Conservation (phyloP, 1,140 invertebrate species). For the Stratiolaelaps scimitus region DNA sequence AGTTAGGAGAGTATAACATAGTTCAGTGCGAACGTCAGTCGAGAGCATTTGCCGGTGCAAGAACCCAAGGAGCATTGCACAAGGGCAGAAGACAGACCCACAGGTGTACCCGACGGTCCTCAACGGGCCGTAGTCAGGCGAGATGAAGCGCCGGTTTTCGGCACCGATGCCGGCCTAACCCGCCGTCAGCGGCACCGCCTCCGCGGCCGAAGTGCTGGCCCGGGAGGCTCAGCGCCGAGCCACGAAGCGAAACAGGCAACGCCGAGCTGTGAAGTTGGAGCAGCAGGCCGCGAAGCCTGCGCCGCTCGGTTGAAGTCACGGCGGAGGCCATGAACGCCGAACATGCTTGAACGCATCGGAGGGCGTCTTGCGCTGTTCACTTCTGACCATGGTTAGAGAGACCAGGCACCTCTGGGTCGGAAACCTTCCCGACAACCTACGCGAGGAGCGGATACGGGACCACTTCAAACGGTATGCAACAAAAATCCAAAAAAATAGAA, state of each 20-base stretch:
- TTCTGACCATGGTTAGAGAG: conserved; percentile 91
- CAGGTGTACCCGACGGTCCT: neutral
- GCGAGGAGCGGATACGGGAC: conserved; percentile 83
- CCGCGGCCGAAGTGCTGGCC: conserved; percentile 1
- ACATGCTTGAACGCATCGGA: conserved; percentile 20
- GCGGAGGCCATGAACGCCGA: conserved; percentile 7
- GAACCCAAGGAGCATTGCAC: neutral
- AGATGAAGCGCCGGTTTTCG: neutral
- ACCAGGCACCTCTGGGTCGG: conserved; percentile 99
- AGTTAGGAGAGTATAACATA: too few relatives aligned
- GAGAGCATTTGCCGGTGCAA: neutral
- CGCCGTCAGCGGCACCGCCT: neutral
- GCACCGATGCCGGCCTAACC: neutral
- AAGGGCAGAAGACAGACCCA: neutral
- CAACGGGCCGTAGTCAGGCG: neutral
- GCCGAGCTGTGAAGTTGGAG: neutral
- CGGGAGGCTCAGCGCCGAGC: neutral
- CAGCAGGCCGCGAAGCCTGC: conserved; percentile 4
- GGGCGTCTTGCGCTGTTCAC: conserved; percentile 22
- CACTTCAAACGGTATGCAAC: conserved; percentile 84
- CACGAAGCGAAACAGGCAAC: neutral
- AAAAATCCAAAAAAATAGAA: neutral
- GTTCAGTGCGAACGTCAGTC: too few relatives aligned
- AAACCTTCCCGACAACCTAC: conserved; percentile 97
- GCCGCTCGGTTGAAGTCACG: conserved; percentile 1